Conservation (phyloP, 2,113 vertebrate genomes). For the Marcusenius ussheri region DNA sequence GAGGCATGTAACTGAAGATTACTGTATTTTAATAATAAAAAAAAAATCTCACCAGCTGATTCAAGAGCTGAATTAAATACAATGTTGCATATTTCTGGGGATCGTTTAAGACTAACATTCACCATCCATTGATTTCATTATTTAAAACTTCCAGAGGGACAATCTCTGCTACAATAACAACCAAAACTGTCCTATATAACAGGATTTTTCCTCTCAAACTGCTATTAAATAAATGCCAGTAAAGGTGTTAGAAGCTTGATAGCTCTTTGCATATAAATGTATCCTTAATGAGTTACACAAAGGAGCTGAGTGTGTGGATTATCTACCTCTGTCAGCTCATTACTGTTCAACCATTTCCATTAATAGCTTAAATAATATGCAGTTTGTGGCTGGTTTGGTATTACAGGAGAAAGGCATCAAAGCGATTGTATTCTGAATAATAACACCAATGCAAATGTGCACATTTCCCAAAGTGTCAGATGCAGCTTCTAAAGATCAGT, state of each 20-base stretch:
- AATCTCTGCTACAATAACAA: not conserved
- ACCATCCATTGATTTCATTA: not conserved
- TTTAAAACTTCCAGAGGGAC: not conserved
- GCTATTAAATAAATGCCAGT: not conserved
- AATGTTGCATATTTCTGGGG: not conserved
- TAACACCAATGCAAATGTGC: not conserved
- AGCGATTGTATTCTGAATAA: not conserved
- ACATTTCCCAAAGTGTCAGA: not conserved
- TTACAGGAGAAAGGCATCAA: not conserved
- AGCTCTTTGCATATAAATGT: slow-evolving; percentile 14
- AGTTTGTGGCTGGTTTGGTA: not conserved
- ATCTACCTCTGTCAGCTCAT: slow-evolving; percentile 1
- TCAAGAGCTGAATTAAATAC: not conserved
- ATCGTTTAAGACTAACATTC: not conserved
- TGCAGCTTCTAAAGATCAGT: not conserved
- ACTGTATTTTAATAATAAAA: not conserved
- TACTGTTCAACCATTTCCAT: not conserved
- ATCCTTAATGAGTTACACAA: not conserved
- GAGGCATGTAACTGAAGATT: not conserved
- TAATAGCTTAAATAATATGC: not conserved
- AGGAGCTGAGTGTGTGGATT: not conserved
- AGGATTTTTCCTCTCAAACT: not conserved
- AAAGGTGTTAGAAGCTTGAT: not conserved
- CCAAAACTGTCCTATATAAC: not conserved
- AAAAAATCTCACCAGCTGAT: not conserved